Conservation (phyloP, 1,140 invertebrate genomes). For the Schmidtea mediterranea region DNA sequence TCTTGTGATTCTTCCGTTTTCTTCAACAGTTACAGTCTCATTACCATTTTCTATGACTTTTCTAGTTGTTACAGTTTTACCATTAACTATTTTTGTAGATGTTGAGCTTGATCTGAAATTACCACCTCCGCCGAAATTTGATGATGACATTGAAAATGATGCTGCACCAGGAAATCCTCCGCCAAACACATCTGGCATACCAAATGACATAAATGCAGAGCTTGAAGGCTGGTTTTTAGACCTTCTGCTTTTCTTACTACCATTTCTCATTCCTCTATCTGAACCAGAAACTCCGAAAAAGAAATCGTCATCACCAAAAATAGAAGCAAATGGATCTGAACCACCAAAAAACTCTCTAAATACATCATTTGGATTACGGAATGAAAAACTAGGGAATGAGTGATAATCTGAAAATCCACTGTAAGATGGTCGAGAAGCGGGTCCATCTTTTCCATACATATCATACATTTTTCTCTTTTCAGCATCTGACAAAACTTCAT, state of each 20-base stretch:
- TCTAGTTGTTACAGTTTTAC: conserved; percentile 1
- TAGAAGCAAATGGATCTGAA: background rate
- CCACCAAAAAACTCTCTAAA: background rate
- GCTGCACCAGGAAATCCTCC: too few species aligned
- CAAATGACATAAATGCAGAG: background rate
- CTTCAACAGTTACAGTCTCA: background rate
- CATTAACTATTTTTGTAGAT: background rate
- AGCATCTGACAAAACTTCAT: conserved; percentile 78
- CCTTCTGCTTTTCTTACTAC: background rate
- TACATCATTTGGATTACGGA: conserved; percentile 2
- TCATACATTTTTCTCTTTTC: conserved; percentile 46
- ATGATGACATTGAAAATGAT: too few species aligned
- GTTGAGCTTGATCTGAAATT: background rate
- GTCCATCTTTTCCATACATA: conserved; percentile 67
- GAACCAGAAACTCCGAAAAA: background rate
- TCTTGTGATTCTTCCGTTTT: background rate
- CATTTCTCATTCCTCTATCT: background rate
- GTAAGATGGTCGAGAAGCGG: conserved; percentile 31
- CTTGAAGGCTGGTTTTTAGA: background rate
- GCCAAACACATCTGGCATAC: background rate
- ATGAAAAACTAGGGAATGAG: background rate
- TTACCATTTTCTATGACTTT: background rate
- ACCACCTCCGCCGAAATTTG: too few species aligned
- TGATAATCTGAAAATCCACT: conserved; percentile 16
- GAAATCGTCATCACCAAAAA: background rate